Base-by-base conservation (phyloP, 1,140 invertebrate species). In the Drosophila sucinea region DNA sequence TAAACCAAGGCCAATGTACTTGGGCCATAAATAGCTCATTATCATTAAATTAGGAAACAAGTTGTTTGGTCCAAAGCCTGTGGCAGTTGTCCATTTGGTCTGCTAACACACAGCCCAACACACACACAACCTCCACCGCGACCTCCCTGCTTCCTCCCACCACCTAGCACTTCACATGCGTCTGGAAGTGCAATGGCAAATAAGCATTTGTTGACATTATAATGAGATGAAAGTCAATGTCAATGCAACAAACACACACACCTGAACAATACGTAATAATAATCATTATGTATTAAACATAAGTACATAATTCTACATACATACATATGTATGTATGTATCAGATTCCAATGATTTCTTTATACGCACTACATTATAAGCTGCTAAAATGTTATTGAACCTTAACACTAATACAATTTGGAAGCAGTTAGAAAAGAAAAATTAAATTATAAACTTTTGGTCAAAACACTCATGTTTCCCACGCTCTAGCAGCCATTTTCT, bases 141-240 rank as follows among this genome's bases (percentile, higher is more conserved):
- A 2, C 17, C 6, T 4, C 4, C 51, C 6, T 35, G 1, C 44
- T 40, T 7, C 8, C 47, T 8, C 38, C 23, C n/a, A 55, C 27
- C 60, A 25, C 17, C 54, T 17, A 17, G 17, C 17, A 64, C 10
- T 6, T 44, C 23, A 25, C 40, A n/a, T 70, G 47, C 67, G 47
- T 65, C 55, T 67, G 41, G 56, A 35, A 68, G 57, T 74, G 67
- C 68, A 86, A 73, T 78, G 82, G 81, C 81, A 86, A 81, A 86
- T 85, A 85, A 78, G 68, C 67, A 78, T 80, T 75, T 69, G 73
- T 81, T 78, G 67, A 71, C 75, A 86, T 81, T 82, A 86, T 85
- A 85, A 85, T 82, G 82, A 86, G 82, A 81, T 86, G 79, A 85
- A 86, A 86, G 82, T 86, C 82, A 86, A 87, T 86, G 81, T 85